Percentiles rank a stretch among this genome's conserved stretches.
These are phyloP conservation scores for Chaetodon auriga DNA, from an alignment of 2,113 vertebrate genomes.

Conservation along the genomic window DNA sequence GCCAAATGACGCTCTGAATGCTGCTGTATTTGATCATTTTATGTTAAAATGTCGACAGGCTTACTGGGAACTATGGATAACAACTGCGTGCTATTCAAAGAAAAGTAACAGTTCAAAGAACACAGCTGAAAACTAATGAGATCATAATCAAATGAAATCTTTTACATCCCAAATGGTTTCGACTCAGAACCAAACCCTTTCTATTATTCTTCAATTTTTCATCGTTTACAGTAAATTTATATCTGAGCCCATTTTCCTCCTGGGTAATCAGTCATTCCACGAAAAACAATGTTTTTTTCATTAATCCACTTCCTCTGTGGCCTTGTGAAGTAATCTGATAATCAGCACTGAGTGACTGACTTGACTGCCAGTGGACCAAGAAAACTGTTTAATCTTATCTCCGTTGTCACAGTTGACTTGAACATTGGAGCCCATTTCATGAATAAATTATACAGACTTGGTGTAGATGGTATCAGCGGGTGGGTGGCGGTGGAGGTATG, in stretches of 20 bases:
- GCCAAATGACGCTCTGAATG: neutral
- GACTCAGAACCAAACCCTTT: conserved; percentile 1
- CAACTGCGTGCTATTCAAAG: neutral
- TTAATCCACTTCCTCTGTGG: conserved; percentile 42
- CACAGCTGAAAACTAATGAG: neutral
- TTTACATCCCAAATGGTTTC: conserved; percentile 7
- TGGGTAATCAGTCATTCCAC: conserved; percentile 36
- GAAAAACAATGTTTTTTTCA: conserved; percentile 5
- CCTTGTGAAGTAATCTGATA: conserved; percentile 27
- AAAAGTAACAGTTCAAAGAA: neutral
- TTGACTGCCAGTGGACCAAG: conserved; percentile 20
- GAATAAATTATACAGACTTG: conserved; percentile 41
- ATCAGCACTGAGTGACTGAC: conserved; percentile 20
- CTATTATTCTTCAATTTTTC: neutral
- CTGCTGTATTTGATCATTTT: neutral
- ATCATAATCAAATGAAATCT: conserved; percentile 8
- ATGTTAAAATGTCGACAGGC: neutral
- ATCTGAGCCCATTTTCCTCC: neutral
- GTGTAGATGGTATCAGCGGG: neutral
- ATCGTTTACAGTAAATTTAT: conserved; percentile 14
- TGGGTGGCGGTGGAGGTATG: neutral
- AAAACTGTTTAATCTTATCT: conserved; percentile 45
- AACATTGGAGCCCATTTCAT: conserved; percentile 26
- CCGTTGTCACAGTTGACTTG: conserved; percentile 35
- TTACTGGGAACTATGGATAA: too few relatives aligned